Conservation (phyloP, 2,888 invertebrate genomes). For the Zaprionus bogoriensis region DNA sequence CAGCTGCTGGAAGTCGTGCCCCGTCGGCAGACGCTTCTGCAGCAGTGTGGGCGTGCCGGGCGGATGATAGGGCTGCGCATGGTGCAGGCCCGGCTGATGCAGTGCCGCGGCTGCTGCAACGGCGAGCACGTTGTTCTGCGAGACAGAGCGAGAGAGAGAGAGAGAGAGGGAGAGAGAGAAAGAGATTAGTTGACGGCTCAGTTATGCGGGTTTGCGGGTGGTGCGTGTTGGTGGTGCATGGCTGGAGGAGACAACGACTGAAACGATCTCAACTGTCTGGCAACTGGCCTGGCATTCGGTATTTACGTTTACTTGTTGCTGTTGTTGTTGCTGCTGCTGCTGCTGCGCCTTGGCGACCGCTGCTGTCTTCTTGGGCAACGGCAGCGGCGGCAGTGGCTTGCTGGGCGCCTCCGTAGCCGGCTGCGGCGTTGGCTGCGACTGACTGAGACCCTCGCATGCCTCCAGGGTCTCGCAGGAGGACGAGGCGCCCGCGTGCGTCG, state of each 20-base stretch:
- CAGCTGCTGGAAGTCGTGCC: conserved; percentile 57
- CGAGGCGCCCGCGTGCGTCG: conserved; percentile 61
- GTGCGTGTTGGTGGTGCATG: conserved; percentile 15
- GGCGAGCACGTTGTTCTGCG: conserved; percentile 44
- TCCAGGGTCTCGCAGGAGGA: conserved; percentile 80
- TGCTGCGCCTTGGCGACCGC: conserved; percentile 43
- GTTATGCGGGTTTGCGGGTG: neutral
- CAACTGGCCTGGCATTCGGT: conserved; percentile 26
- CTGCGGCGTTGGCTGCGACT: conserved; percentile 13
- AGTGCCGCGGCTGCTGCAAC: conserved; percentile 53
- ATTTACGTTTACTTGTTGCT: conserved; percentile 53
- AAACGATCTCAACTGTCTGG: conserved; percentile 36
- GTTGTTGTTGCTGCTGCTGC: conserved; percentile 40
- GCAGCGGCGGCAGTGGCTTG: conserved; percentile 78
- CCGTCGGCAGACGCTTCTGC: conserved; percentile 66
- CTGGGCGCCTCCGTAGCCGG: conserved; percentile 64
- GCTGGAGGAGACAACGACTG: conserved; percentile 16
- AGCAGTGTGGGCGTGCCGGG: conserved; percentile 78
- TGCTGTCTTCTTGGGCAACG: conserved; percentile 62
- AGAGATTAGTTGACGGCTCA: neutral
- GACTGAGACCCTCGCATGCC: conserved; percentile 70
- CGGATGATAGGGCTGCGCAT: conserved; percentile 78
- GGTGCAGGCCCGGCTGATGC: conserved; percentile 74
- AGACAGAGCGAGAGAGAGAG: neutral
- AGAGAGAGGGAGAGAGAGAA: neutral